phyloP scores from a whole-genome alignment of 2,888 invertebrate genomes.

The Thalpophila matura region DNA sequence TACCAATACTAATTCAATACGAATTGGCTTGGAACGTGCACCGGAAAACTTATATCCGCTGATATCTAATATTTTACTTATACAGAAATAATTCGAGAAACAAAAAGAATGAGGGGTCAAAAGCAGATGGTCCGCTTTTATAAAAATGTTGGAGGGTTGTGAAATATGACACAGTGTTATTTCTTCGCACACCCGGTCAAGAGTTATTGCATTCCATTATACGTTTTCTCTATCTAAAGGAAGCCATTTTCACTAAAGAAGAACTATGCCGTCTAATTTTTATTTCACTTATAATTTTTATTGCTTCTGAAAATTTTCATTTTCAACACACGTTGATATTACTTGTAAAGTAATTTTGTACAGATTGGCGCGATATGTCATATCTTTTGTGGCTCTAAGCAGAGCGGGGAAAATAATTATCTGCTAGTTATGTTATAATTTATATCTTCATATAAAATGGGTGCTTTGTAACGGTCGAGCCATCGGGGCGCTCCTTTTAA shows the following conservation, averaged over 20 bases:
- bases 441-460: slow-evolving; percentile 67
- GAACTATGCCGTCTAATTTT: slow-evolving; percentile 89
- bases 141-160: slow-evolving; percentile 91
- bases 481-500: slow-evolving; percentile 79
- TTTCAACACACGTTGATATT: slow-evolving; percentile 34
- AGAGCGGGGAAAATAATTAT: slow-evolving; percentile 51
- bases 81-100: slow-evolving; percentile 89
- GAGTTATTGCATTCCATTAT: slow-evolving; percentile 91
- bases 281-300: slow-evolving; percentile 83
- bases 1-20: slow-evolving; percentile 69
- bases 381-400: slow-evolving; percentile 31
- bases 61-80: slow-evolving; percentile 84
- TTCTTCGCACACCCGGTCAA: slow-evolving; percentile 91
- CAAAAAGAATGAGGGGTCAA: slow-evolving; percentile 91
- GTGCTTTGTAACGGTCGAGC: slow-evolving; percentile 70
- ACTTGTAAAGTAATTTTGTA: slow-evolving; percentile 17
- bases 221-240: slow-evolving; percentile 90
- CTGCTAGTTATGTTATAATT: slow-evolving; percentile 59
- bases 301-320: slow-evolving; percentile 60
- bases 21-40: slow-evolving; percentile 73
- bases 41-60: slow-evolving; percentile 73
- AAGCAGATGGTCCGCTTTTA: slow-evolving; percentile 91
- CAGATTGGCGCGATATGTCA: slow-evolving; percentile 32
- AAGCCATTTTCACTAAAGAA: slow-evolving; percentile 90
- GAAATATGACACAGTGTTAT: slow-evolving; percentile 91